Evolutionary conservation across 1,140 invertebrate species (phyloP).

Genomic region (Drosophila pachea): DNA sequence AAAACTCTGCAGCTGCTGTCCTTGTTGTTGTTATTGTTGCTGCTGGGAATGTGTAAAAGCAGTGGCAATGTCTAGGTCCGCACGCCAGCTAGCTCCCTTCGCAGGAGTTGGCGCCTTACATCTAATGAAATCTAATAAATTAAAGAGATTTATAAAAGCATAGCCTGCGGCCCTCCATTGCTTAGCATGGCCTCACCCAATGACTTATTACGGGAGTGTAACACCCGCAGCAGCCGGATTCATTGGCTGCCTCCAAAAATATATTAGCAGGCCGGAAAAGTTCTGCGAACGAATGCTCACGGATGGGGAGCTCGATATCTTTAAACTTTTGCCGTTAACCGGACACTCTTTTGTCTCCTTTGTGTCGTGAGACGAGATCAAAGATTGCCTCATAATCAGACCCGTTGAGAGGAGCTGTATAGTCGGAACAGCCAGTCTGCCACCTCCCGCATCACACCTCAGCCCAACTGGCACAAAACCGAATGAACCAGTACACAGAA

Average conservation of each 20-base stretch:
- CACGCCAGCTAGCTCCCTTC: constrained; percentile 13
- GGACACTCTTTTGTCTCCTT: constrained; percentile 38
- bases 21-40: not conserved
- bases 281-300: constrained; percentile 43
- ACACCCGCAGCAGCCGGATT: constrained; percentile 32
- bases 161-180: constrained; percentile 37
- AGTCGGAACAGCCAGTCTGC: not conserved
- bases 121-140: constrained; percentile 77
- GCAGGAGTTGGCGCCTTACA: constrained; percentile 59
- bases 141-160: constrained; percentile 72
- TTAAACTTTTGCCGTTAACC: constrained; percentile 44
- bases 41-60: constrained; percentile 16
- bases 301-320: constrained; percentile 1
- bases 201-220: constrained; percentile 49
- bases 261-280: constrained; percentile 50
- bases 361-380: constrained; percentile 27
- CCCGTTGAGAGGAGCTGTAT: constrained; percentile 11
- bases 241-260: constrained; percentile 44
- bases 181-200: constrained; percentile 9
- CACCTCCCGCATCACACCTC: not conserved
- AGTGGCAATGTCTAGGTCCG: constrained; percentile 15
- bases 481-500: not conserved
- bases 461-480: constrained; percentile 1
- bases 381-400: constrained; percentile 15
- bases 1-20: constrained; percentile 49